phyloP scores from a whole-genome alignment of 2,113 vertebrate species.

The Calyptommatus sinebrachiatus region DNA sequence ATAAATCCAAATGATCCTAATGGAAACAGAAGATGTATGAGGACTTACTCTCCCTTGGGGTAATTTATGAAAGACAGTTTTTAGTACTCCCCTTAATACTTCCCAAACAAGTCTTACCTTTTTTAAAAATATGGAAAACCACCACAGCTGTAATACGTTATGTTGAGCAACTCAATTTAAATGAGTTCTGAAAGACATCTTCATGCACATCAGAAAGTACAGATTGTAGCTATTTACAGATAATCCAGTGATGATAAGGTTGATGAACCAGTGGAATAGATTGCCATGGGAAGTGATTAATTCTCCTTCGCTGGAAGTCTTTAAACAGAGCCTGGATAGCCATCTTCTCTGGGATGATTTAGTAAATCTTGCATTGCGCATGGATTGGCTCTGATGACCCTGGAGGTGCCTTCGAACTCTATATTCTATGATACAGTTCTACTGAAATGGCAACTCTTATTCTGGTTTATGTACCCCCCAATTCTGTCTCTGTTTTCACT shows the following conservation, averaged over 20 bases:
- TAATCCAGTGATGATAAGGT: not conserved
- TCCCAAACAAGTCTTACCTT: not conserved
- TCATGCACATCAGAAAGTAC: not conserved
- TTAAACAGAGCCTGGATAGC: no score
- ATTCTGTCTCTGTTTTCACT: not conserved
- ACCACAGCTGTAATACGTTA: constrained; percentile 20
- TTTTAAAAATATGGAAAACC: constrained; percentile 39
- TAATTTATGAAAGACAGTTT: not conserved
- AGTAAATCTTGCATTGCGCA: no score
- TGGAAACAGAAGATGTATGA: not conserved
- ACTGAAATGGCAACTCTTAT: constrained; percentile 2
- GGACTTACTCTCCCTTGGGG: not conserved
- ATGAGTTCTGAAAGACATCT: not conserved
- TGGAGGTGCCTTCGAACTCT: no score
- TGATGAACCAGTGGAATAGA: no score
- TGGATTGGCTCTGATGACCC: no score
- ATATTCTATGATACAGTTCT: not conserved
- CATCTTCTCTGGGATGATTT: no score
- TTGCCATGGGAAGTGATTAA: no score
- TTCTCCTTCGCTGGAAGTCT: no score
- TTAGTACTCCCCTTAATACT: not conserved
- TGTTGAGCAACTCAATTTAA: constrained; percentile 5
- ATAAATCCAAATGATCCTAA: not conserved
- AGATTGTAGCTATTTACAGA: not conserved
- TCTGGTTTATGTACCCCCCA: not conserved